Evolutionary conservation across 1,140 invertebrate species (phyloP), one percentile per base, ranked within the genome.

Genomic region (Papilio machaon): DNA sequence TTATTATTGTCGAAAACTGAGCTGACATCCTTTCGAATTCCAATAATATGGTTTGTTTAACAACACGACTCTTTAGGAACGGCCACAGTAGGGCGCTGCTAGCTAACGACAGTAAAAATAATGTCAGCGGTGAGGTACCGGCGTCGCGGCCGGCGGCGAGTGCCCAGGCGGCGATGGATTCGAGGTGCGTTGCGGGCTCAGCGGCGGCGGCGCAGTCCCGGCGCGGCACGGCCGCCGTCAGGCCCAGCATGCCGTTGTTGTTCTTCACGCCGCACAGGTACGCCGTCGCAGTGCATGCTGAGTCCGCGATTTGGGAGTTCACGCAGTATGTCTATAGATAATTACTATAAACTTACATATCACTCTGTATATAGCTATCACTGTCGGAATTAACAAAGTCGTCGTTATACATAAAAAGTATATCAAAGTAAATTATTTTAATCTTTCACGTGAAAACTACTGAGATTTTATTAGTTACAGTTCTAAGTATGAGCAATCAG

Each of bases 231-330:
- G 94, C 91, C 2, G 95, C 96, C 74, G 96, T 96, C 2, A 98
- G 95, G 0, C 97, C 97, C 3, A 98, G 88, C 0, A 96, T 97
- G n/a, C 95, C 96, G 19, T 95, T 95, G 87, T 98, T 97, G 2
- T 95, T 95, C 91, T 98, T 98, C 0, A 98, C 96, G 2, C 98
- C 98, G 13, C 95, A 94, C 43, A 98, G 91, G 82, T 97, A 97
- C 0, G 98, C 97, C 0, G 97, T 98, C 8, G 95, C 89, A 0
- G 97, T 96, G 67, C 96, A 97, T 0, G 97, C 97, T 0, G 97
- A 97, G 89, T 98, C 97, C 0, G 97, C 95, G 15, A 96, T 95
- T 95, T 97, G 97, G 6, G 95, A 95, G 90, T 97, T 95, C 7
- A 97, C 93, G 88, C 96, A 97, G 91, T 97, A 98, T 0, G 97